A percentile compares a stretch with the other conserved stretches of the same genome.
Conservation (phyloP, 23 tunicate species). For the Trididemnum miniatum region DNA sequence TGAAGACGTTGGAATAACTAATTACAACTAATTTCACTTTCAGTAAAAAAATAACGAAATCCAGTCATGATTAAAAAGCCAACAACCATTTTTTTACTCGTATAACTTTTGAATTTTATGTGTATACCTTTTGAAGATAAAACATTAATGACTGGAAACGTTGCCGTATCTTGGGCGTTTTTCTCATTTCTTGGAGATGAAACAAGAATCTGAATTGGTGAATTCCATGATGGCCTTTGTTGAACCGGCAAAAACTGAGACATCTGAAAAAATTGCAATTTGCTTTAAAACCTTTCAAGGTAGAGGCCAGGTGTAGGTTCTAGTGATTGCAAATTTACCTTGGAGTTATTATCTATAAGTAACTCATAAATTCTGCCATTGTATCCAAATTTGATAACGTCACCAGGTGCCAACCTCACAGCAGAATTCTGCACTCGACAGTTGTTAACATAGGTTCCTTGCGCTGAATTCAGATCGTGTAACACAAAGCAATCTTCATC, state of each 20-base stretch:
- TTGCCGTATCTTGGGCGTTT: neutral
- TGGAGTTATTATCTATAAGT: conserved; percentile 1
- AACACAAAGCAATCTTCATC: conserved; percentile 70
- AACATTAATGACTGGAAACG: conserved; percentile 9
- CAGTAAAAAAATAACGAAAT: no score
- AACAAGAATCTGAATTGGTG: conserved; percentile 56
- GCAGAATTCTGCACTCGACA: conserved; percentile 80
- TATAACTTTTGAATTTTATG: no score
- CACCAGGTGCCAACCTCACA: conserved; percentile 74
- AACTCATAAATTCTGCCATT: conserved; percentile 60
- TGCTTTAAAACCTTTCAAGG: no score
- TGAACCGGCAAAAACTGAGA: conserved; percentile 47
- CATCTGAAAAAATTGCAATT: neutral
- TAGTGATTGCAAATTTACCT: conserved; percentile 10
- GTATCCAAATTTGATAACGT: conserved; percentile 63
- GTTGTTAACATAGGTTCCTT: conserved; percentile 83
- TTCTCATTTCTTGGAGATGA: conserved; percentile 35
- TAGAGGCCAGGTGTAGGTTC: no score
- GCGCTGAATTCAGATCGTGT: conserved; percentile 69
- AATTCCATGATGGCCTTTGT: conserved; percentile 55
- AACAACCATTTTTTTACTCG: no score
- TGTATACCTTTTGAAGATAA: conserved; percentile 15
- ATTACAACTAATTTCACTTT: no score
- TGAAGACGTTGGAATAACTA: no score
- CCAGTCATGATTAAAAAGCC: no score